Conservation (phyloP, 1,140 invertebrate species). For the Drosophila gunungcola region DNA sequence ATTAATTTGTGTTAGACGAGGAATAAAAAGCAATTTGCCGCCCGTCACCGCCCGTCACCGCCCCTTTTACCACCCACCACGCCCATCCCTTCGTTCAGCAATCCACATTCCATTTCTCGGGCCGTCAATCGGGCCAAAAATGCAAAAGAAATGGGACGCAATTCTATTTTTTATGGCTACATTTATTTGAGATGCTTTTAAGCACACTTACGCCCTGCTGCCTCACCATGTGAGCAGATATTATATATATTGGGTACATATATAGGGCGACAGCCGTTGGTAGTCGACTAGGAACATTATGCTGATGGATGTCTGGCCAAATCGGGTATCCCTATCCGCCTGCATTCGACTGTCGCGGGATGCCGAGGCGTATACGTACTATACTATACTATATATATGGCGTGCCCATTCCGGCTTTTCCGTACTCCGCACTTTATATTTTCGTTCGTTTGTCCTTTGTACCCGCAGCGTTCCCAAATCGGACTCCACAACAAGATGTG, state of each 20-base stretch:
- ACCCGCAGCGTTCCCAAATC: constrained; percentile 93
- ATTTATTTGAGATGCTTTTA: constrained; percentile 66
- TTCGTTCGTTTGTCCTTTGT: constrained; percentile 21
- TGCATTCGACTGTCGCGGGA: constrained; percentile 13
- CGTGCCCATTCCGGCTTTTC: not conserved
- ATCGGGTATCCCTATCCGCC: constrained; percentile 12
- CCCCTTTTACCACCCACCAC: too few species aligned
- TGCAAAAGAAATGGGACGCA: constrained; percentile 56
- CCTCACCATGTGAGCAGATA: constrained; percentile 21
- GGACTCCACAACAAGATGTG: constrained; percentile 97
- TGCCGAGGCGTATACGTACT: constrained; percentile 21
- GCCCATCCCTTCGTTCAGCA: not conserved
- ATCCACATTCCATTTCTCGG: constrained; percentile 4
- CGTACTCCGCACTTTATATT: constrained; percentile 3
- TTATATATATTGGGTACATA: constrained; percentile 17
- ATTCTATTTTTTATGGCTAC: constrained; percentile 60
- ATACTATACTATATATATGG: not conserved
- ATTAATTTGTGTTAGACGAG: constrained; percentile 56
- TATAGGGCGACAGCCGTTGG: constrained; percentile 1
- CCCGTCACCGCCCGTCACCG: not conserved
- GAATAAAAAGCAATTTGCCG: constrained; percentile 59
- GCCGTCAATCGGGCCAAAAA: constrained; percentile 24
- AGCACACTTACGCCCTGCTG: constrained; percentile 54
- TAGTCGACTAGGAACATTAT: constrained; percentile 22
- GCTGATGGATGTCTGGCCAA: constrained; percentile 24